Evolutionary conservation across 2,888 invertebrate species (phyloP).

Genomic region (Lathronympha strigana): DNA sequence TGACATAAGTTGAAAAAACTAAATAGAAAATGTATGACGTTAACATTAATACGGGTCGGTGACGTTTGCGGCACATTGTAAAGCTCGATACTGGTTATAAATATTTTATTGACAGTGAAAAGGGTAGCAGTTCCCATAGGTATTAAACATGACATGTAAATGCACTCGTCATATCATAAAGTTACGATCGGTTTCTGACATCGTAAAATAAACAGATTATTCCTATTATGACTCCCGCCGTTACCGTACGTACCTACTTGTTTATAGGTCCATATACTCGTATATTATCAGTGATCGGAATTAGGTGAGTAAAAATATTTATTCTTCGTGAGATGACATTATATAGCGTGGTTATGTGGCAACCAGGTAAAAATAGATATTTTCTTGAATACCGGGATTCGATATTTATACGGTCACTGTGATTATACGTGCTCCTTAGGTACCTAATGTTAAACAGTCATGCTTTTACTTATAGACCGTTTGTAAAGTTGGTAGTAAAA

Average conservation of each 20-base stretch:
- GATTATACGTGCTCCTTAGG: no score
- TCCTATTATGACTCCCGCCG: slow-evolving; percentile 31
- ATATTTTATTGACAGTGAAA: neutral
- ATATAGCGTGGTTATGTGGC: no score
- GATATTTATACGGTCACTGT: no score
- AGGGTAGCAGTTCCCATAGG: neutral
- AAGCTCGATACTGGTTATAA: neutral
- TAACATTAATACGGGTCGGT: neutral
- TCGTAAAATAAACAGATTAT: slow-evolving; percentile 37
- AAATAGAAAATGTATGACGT: neutral
- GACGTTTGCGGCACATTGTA: slow-evolving; percentile 1
- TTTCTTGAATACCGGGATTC: no score
- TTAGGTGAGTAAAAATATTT: no score
- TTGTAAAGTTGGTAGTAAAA: no score
- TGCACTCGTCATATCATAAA: slow-evolving; percentile 5
- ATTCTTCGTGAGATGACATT: no score
- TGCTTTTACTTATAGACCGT: no score
- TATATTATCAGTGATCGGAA: no score
- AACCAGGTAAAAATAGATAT: no score
- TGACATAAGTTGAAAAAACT: neutral
- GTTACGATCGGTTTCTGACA: slow-evolving; percentile 6
- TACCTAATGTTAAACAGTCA: no score
- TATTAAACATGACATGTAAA: neutral
- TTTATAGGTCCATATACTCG: no score
- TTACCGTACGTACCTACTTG: neutral